phyloP scores from a whole-genome alignment of 2,113 vertebrate genomes.

The Neogobius melanostomus region DNA sequence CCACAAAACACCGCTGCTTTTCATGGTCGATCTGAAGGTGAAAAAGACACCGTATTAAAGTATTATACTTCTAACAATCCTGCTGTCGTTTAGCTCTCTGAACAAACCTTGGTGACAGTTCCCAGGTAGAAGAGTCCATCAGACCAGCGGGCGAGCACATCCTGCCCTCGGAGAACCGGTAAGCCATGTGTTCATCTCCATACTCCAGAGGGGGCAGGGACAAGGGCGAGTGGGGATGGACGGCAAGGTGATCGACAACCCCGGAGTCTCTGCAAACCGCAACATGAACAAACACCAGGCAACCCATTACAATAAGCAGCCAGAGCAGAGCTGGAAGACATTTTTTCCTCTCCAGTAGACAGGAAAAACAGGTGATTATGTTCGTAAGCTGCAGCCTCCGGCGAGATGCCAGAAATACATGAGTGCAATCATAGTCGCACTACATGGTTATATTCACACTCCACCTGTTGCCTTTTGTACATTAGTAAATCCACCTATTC shows the following conservation, averaged over 20 bases:
- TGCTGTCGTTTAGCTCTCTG: not conserved
- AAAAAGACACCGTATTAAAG: not conserved
- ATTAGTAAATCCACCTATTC: too few relatives aligned
- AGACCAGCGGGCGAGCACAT: conserved; percentile 98
- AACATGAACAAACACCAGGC: not conserved
- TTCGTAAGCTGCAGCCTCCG: conserved; percentile 22
- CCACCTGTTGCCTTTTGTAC: too few relatives aligned
- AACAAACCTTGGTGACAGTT: conserved; percentile 93
- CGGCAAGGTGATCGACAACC: conserved; percentile 89
- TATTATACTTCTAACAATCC: not conserved
- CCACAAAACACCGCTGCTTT: conserved; percentile 95
- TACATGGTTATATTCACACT: too few relatives aligned
- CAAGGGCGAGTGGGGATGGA: conserved; percentile 86
- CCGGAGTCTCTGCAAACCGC: conserved; percentile 86
- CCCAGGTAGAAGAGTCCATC: conserved; percentile 99
- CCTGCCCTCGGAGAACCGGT: conserved; percentile 96
- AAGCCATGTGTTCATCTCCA: conserved; percentile 83
- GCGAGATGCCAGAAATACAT: not conserved
- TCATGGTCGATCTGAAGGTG: conserved; percentile 89
- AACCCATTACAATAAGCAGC: not conserved
- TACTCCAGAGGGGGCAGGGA: conserved; percentile 87
- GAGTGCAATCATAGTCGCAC: too few relatives aligned
- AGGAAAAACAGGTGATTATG: conserved; percentile 44
- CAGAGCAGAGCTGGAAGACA: conserved; percentile 3
- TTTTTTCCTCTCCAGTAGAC: conserved; percentile 25